Base-by-base conservation (phyloP, 2,888 invertebrate genomes). In the Diplazon laetatorius region DNA sequence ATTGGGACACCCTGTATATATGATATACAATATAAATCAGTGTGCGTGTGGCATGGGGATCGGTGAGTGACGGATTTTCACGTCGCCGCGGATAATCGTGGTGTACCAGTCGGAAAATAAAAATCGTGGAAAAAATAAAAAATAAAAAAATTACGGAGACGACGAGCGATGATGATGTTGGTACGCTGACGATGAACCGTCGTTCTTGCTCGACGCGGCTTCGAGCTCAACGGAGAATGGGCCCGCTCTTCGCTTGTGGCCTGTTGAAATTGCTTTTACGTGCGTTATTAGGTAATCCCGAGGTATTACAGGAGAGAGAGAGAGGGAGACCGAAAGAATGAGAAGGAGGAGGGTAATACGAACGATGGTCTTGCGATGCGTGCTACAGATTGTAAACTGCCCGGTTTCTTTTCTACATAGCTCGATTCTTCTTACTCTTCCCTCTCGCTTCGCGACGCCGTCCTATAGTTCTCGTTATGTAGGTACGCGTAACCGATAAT, bases 181-280 rank as follows among this genome's bases (percentile, higher is more conserved):
- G 76, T 72, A 39, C 65, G 74, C 59, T 57, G 74, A 68, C 76
- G 73, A 42, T 65, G 62, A 52, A 75, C 75, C 80, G 75, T 75
- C 76, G 80, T 65, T 78, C 80, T 80, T 80, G 73, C 72, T 79
- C 81, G 85, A n/a, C n/a, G n/a, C 52, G 30, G 42, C 42, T 44
- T 50, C 71, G 57, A 69, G 46, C 79, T 80, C 81, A 57, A 57
- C 55, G 62, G 68, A 62, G 69, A 78, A 78, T 82, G 77, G 66
- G 63, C 70, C 68, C 78, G 82, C 80, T 82, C 78, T 81, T 82
- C 82, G 84, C 85, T 85, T 6, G 84, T 84, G 82, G 85, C 81
- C 82, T 80, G 80, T n/a, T 85, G 85, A 85, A 87, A 87, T 87
- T 87, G 87, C 87, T 84, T 88, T 84, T 87, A 84, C 85, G 86